These are phyloP conservation scores for Falco cherrug DNA, from an alignment of 2,797 vertebrate genomes.

Conservation along the genomic window DNA sequence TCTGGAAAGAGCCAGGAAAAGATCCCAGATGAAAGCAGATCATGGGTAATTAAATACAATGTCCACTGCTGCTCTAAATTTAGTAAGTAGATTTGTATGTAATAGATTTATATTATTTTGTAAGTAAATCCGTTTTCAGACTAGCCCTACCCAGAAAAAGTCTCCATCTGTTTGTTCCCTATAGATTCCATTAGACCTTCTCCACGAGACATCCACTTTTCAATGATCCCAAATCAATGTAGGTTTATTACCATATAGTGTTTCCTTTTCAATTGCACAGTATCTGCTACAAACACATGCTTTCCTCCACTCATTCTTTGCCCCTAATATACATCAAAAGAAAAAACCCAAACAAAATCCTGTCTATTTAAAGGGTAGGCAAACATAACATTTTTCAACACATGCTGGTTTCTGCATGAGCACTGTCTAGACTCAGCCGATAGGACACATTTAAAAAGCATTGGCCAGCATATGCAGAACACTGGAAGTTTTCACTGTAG, in stretches of 20 bases:
- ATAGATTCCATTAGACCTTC: slow-evolving; percentile 3
- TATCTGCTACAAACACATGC: background rate
- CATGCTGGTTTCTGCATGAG: background rate
- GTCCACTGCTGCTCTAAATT: background rate
- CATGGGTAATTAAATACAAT: background rate
- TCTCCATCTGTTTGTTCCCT: background rate
- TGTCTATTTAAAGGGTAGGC: background rate
- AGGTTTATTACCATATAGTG: background rate
- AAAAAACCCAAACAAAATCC: background rate
- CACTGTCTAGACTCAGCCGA: background rate
- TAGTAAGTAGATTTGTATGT: background rate
- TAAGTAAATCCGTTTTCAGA: background rate
- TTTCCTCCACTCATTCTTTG: background rate
- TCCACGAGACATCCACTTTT: background rate
- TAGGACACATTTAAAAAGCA: background rate
- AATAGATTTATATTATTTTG: background rate
- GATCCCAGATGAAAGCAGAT: background rate
- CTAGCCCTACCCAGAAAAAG: background rate
- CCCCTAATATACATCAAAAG: background rate
- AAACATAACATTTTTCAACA: background rate
- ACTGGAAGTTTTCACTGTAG: background rate
- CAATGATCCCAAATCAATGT: background rate
- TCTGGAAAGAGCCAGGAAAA: background rate
- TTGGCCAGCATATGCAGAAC: background rate
- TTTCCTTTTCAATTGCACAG: background rate